Evolutionary conservation across 2,113 vertebrate genomes (phyloP), one percentile per base, ranked within the genome.

Genomic region (Vicugna pacos): DNA sequence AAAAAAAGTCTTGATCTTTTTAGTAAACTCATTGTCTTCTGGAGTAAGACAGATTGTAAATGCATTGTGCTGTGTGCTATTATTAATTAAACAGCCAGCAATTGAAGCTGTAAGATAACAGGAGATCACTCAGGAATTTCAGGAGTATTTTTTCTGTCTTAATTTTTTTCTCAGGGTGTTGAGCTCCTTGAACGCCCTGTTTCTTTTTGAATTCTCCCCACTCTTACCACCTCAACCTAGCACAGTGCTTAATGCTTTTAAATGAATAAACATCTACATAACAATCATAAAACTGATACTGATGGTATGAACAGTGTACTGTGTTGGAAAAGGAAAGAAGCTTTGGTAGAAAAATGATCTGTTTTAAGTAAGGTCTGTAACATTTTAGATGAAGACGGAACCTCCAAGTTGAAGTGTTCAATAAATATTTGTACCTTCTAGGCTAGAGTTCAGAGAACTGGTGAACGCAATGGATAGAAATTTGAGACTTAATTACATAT

Each of bases 1-100:
- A 94, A 94, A 94, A 79, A 13, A 35, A 89, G 12, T 46, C 60
- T 46, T 86, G 80, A 91, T 35, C 7, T 93, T 96, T 88, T 96
- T 60, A 69, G 83, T 84, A 86, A 77, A 8, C 15, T 79, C 16
- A 48, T 56, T 32, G 24, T 46, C 19, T 73, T 60, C 26, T 83
- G n/a, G 17, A 89, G 24, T 89, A 76, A 89, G 58, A 24, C 5
- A 82, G 26, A 62, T 73, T 90, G 13, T 85, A 92, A 88, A 60
- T 93, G 12, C 50, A 89, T 76, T 87, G 7, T 84, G 13, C 2
- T 92, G 2, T 92, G 6, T 88, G 7, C 60, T 77, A 1, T 20
- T 88, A 58, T 79, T 93, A 83, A 58, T 79, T 93, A 83, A 93
- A 42, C 67, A 84, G 3, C 17, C 20, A 94, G 46, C 22, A 62